These are phyloP conservation scores for Drosophila peninsularis DNA, from an alignment of 2,888 invertebrate genomes.

Conservation along the genomic window DNA sequence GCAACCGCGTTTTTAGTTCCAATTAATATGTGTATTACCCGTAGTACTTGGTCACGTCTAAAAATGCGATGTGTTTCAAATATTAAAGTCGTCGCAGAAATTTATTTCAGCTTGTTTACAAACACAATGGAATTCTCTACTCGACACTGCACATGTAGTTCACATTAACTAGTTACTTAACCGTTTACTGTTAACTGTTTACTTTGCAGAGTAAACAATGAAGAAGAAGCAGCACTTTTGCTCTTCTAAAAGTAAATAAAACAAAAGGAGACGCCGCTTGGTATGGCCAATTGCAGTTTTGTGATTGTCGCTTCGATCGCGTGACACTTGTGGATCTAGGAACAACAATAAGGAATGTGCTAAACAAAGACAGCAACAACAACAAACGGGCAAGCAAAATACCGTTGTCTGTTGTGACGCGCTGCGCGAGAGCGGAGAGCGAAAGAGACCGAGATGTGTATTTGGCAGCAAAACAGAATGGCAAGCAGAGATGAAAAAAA, in stretches of 20 bases:
- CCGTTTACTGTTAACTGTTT: too few species aligned
- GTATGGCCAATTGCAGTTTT: slow-evolving; percentile 4
- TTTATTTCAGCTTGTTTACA: neutral
- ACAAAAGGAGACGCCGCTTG: neutral
- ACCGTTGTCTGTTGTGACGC: slow-evolving; percentile 1
- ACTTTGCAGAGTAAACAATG: neutral
- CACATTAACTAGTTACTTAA: neutral
- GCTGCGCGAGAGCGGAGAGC: slow-evolving; percentile 9
- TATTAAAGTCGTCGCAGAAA: neutral
- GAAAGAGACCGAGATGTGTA: slow-evolving; percentile 17
- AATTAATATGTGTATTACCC: neutral
- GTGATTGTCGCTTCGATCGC: neutral
- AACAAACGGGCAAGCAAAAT: slow-evolving; percentile 4
- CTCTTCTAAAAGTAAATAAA: too few species aligned
- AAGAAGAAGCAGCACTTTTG: neutral
- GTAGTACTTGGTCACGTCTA: slow-evolving; percentile 44
- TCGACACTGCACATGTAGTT: neutral
- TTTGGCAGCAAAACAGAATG: slow-evolving; percentile 20
- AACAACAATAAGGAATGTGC: slow-evolving; percentile 2
- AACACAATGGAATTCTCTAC: neutral
- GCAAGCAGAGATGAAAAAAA: slow-evolving; percentile 28
- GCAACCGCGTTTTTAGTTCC: slow-evolving; percentile 1
- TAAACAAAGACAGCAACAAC: slow-evolving; percentile 23
- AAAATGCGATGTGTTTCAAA: neutral
- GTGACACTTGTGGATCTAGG: neutral